These are phyloP conservation scores for Gallirallus australis DNA, from an alignment of 2,797 vertebrate species.

Conservation along the genomic window DNA sequence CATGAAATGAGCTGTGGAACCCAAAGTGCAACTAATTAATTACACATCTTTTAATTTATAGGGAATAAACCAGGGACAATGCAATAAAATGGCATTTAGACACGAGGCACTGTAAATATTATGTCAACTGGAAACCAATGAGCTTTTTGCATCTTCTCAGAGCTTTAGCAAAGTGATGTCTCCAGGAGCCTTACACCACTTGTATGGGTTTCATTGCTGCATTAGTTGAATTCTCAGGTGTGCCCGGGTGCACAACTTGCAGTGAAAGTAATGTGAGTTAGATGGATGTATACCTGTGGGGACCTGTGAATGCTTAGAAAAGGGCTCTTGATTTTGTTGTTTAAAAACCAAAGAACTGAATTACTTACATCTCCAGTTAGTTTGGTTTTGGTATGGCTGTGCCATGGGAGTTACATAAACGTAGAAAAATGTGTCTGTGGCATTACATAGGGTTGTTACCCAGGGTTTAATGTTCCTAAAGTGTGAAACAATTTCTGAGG, in stretches of 20 bases:
- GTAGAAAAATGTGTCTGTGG: not conserved
- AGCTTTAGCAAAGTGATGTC: not conserved
- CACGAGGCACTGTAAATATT: constrained; percentile 11
- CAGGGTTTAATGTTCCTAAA: not conserved
- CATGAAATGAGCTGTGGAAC: not conserved
- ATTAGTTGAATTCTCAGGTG: not conserved
- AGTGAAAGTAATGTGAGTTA: not conserved
- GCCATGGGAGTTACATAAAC: not conserved
- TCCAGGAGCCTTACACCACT: not conserved
- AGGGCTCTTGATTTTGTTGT: not conserved
- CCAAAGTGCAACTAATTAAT: not conserved
- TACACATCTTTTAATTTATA: not conserved
- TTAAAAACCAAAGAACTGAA: not conserved
- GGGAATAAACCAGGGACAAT: not conserved
- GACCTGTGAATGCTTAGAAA: not conserved
- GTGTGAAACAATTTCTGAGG: not conserved
- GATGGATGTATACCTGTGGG: not conserved
- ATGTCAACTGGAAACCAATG: not conserved
- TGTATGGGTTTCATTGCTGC: not conserved
- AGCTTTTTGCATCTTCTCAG: not conserved
- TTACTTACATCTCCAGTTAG: not conserved
- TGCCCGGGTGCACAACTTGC: not conserved
- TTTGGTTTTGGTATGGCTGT: not conserved
- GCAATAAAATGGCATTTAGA: constrained; percentile 2
- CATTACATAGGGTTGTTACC: not conserved